Evolutionary conservation across 2,888 invertebrate genomes (phyloP).

Genomic region (Stratiomys singularior): DNA sequence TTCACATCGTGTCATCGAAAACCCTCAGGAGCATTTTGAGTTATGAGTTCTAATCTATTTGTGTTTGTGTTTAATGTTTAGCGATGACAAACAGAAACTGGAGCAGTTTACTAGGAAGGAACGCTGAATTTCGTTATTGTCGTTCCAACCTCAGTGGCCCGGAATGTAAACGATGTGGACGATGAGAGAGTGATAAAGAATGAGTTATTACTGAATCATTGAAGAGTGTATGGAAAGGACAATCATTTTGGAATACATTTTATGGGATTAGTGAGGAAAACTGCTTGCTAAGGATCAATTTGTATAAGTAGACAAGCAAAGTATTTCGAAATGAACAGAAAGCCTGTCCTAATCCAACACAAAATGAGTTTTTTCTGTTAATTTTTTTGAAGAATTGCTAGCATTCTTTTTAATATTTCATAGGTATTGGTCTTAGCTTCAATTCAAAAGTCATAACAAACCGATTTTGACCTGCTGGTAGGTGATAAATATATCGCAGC

Average conservation of each 20-base stretch:
- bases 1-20: constrained; percentile 19
- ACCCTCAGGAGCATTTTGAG: constrained; percentile 27
- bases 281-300: too few relatives aligned
- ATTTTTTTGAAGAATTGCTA: too few relatives aligned
- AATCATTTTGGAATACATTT: background rate
- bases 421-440: too few relatives aligned
- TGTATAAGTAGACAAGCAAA: too few relatives aligned
- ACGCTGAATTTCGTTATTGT: background rate
- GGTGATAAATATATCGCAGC: too few relatives aligned
- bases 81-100: constrained; percentile 31
- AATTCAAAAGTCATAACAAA: too few relatives aligned
- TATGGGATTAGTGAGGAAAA: too few relatives aligned
- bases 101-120: background rate
- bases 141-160: background rate
- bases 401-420: too few relatives aligned
- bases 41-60: constrained; percentile 40
- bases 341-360: too few relatives aligned
- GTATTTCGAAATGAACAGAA: too few relatives aligned
- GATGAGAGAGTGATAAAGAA: background rate
- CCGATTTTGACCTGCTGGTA: too few relatives aligned
- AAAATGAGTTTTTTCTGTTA: too few relatives aligned
- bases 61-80: constrained; percentile 29
- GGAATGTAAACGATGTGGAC: background rate
- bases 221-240: background rate
- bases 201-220: background rate